Percentiles rank a stretch among this genome's conserved stretches.
These are phyloP conservation scores for Cheirogaleus major DNA, from an alignment of 2,797 vertebrate species.

Conservation along the genomic window DNA sequence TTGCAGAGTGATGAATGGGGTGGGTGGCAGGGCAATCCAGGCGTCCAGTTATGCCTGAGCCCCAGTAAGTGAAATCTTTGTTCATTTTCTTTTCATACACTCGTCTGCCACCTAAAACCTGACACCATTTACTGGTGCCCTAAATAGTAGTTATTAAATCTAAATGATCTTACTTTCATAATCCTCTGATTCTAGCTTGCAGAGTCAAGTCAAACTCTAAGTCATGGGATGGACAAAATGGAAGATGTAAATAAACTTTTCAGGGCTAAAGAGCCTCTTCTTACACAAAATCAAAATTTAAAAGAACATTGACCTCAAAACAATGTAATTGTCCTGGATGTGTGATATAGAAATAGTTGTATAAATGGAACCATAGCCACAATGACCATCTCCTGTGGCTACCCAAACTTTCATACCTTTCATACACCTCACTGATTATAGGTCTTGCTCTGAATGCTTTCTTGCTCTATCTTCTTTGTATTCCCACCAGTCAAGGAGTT, in stretches of 20 bases:
- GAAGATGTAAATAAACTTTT: conserved; percentile 51
- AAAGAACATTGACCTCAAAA: neutral
- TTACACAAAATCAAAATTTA: conserved; percentile 24
- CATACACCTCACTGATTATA: neutral
- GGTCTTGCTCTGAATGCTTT: neutral
- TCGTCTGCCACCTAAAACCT: neutral
- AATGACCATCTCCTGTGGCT: neutral
- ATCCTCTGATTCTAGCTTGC: conserved; percentile 50
- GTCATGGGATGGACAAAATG: conserved; percentile 35
- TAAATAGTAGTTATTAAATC: neutral
- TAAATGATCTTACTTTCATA: conserved; percentile 46
- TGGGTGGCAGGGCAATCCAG: neutral
- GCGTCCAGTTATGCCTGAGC: neutral
- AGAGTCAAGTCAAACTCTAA: conserved; percentile 36
- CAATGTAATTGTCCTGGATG: neutral
- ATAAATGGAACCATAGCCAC: neutral
- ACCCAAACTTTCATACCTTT: neutral
- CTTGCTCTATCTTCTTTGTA: neutral
- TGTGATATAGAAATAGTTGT: neutral
- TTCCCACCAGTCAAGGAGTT: neutral
- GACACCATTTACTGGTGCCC: conserved; percentile 5
- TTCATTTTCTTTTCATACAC: conserved; percentile 37
- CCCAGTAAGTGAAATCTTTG: conserved; percentile 32
- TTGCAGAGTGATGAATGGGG: neutral
- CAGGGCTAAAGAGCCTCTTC: neutral